These are phyloP conservation scores for Garra rufa DNA, from an alignment of 2,113 vertebrate species.

Conservation along the genomic window DNA sequence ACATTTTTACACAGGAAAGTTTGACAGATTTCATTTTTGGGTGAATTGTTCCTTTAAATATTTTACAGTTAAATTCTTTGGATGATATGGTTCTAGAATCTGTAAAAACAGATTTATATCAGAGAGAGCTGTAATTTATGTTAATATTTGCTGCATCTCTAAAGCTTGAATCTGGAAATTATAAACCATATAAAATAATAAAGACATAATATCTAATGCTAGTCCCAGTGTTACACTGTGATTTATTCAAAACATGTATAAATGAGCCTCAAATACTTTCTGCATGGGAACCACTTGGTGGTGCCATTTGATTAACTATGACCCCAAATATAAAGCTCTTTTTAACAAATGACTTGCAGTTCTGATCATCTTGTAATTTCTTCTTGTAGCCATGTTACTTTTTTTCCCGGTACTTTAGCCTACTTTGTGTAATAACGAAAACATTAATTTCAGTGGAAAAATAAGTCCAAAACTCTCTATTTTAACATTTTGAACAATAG, in stretches of 20 bases:
- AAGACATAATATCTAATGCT: background rate
- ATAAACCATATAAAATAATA: background rate
- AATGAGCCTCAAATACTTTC: background rate
- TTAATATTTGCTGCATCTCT: background rate
- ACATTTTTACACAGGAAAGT: too few species aligned
- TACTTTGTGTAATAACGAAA: too few species aligned
- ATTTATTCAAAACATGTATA: background rate
- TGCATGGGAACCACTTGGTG: conserved; percentile 46
- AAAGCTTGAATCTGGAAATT: background rate
- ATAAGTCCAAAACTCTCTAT: too few species aligned
- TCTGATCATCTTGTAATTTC: background rate
- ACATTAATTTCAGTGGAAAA: too few species aligned
- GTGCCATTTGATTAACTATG: conserved; percentile 50
- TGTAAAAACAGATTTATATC: background rate
- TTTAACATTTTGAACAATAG: too few species aligned
- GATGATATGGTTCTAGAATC: background rate
- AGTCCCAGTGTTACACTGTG: background rate
- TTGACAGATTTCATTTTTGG: too few species aligned
- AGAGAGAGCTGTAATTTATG: background rate
- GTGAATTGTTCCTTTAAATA: background rate
- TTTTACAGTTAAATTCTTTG: background rate
- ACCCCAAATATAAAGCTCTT: background rate
- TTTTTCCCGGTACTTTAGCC: too few species aligned
- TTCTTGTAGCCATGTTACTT: too few species aligned
- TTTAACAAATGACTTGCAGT: background rate